Evolutionary conservation across 2,888 invertebrate species (phyloP).

Genomic region (Catocala fraxini): DNA sequence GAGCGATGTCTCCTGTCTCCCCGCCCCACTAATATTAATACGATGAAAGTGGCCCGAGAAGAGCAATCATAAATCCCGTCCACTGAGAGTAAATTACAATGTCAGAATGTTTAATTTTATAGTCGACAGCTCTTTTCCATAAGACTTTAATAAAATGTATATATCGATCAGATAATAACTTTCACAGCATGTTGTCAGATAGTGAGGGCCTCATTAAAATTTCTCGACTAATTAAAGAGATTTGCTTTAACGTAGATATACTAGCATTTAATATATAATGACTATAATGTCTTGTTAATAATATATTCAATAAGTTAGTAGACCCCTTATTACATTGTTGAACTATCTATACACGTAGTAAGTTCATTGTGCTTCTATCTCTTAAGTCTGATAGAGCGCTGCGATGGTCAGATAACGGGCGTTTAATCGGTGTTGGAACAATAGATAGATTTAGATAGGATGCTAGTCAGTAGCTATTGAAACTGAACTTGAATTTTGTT

Average conservation of each 20-base stretch:
- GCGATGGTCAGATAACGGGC: conserved; percentile 41
- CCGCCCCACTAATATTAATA: conserved; percentile 58
- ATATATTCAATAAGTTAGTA: too few species aligned
- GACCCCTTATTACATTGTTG: too few species aligned
- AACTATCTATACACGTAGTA: not conserved
- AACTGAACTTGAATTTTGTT: conserved; percentile 26
- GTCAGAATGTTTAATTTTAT: conserved; percentile 57
- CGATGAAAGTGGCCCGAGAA: conserved; percentile 51
- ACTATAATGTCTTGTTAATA: not conserved
- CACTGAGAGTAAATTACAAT: conserved; percentile 59
- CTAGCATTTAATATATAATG: not conserved
- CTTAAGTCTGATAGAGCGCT: conserved; percentile 30
- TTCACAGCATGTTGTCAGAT: not conserved
- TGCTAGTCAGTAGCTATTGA: conserved; percentile 23
- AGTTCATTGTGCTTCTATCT: conserved; percentile 11
- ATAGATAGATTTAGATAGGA: conserved; percentile 51
- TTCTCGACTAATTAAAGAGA: not conserved
- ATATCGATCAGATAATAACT: conserved; percentile 24
- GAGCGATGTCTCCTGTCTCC: conserved; percentile 45
- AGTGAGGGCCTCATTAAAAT: not conserved
- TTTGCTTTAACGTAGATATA: not conserved
- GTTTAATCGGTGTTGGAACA: conserved; percentile 46
- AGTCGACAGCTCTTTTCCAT: conserved; percentile 42
- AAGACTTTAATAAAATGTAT: conserved; percentile 41
- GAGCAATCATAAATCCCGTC: conserved; percentile 64